phyloP scores from a whole-genome alignment of 2,888 invertebrate species.

The Hypercompe scribonia region DNA sequence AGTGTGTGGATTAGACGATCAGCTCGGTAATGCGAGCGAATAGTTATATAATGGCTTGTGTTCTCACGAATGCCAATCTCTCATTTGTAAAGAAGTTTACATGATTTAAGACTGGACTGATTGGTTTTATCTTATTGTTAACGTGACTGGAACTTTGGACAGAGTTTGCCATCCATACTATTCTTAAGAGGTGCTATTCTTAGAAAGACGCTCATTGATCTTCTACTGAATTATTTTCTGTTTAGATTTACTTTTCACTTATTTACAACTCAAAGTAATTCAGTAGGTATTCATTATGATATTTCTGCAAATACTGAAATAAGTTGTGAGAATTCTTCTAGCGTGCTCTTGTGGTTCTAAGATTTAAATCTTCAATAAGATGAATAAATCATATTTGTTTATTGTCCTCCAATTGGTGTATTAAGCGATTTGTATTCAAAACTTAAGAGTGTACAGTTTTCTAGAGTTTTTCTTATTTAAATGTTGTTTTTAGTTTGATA shows the following conservation, averaged over 20 bases:
- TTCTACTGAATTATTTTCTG: not conserved
- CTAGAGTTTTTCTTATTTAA: not conserved
- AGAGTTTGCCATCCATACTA: not conserved
- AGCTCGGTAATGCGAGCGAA: slow-evolving; percentile 15
- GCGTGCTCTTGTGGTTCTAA: not conserved
- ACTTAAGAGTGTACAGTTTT: not conserved
- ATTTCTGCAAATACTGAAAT: not conserved
- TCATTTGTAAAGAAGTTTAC: not conserved
- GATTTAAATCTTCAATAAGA: too few relatives aligned
- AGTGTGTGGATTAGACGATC: slow-evolving; percentile 23
- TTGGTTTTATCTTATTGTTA: not conserved
- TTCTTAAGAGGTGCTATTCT: not conserved
- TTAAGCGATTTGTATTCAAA: not conserved
- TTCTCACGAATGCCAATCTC: not conserved
- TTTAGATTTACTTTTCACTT: not conserved
- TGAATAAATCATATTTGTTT: not conserved
- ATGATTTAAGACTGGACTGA: not conserved
- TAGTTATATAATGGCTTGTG: slow-evolving; percentile 9
- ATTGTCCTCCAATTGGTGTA: not conserved
- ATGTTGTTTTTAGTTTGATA: not conserved
- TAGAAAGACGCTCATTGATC: not conserved
- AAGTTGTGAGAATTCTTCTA: not conserved
- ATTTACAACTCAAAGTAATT: not conserved
- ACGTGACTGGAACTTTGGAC: not conserved
- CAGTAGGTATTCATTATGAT: too few relatives aligned